These are phyloP conservation scores for Troglohyphantes excavatus DNA, from an alignment of 2,888 invertebrate species.

Conservation along the genomic window DNA sequence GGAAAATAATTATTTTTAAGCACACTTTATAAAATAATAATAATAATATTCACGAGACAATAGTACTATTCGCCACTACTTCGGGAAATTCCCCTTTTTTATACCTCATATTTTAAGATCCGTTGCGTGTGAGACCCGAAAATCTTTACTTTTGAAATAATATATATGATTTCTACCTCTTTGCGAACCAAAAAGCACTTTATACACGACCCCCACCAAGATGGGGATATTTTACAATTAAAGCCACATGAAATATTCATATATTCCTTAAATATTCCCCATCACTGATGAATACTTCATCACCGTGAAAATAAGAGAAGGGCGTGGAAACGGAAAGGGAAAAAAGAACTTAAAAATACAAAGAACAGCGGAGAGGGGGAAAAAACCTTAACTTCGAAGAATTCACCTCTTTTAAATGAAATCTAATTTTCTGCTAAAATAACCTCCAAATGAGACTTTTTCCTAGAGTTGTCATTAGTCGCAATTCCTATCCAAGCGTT, in stretches of 20 bases:
- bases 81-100: too few species aligned
- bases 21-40: too few species aligned
- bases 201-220: conserved; percentile 23
- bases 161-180: too few species aligned
- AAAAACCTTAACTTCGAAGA: conserved; percentile 61
- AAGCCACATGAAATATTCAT: conserved; percentile 78
- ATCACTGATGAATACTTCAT: conserved; percentile 60
- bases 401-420: conserved; percentile 67
- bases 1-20: too few species aligned
- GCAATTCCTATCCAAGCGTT: conserved; percentile 49
- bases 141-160: too few species aligned
- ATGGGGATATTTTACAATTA: conserved; percentile 70
- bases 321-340: not conserved
- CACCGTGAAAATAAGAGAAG: conserved; percentile 41
- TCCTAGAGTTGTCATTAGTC: conserved; percentile 65
- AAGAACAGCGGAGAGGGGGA: conserved; percentile 14
- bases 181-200: conserved; percentile 13
- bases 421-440: conserved; percentile 78
- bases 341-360: conserved; percentile 41
- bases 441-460: conserved; percentile 76
- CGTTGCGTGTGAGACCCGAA: too few species aligned
- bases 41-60: too few species aligned
- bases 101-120: too few species aligned
- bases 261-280: conserved; percentile 70
- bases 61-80: too few species aligned